Evolutionary conservation across 2,113 vertebrate genomes (phyloP).

Genomic region (Recurvirostra avosetta): DNA sequence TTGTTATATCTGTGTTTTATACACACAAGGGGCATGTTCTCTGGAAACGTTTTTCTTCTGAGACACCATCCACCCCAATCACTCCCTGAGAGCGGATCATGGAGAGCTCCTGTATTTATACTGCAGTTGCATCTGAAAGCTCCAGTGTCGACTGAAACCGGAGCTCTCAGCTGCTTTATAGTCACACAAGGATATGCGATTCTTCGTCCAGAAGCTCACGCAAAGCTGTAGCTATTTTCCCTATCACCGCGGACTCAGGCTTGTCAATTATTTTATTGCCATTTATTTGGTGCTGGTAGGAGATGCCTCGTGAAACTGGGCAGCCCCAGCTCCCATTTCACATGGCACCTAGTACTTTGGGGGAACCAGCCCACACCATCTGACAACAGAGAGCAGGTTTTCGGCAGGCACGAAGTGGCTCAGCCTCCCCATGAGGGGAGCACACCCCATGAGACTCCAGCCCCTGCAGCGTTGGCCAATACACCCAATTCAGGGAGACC

Average conservation of each 20-base stretch:
- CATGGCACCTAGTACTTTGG: not conserved
- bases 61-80: not conserved
- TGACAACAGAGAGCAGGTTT: not conserved
- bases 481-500: fast-evolving
- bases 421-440: not conserved
- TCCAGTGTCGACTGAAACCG: fast-evolving
- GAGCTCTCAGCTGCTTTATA: not conserved
- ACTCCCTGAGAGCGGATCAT: not conserved
- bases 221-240: not conserved
- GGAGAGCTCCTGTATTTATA: not conserved
- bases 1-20: not conserved
- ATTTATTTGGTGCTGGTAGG: not conserved
- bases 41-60: not conserved
- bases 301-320: fast-evolving
- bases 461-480: not conserved
- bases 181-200: not conserved
- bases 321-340: not conserved
- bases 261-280: not conserved
- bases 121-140: not conserved
- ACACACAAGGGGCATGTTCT: not conserved
- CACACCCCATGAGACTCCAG: not conserved
- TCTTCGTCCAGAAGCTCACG: not conserved
- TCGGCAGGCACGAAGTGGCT: not conserved
- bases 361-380: not conserved
- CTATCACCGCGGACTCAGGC: not conserved